Evolutionary conservation across 2,888 invertebrate genomes (phyloP), one percentile per base, ranked within the genome.

Genomic region (Trachelus stipa): DNA sequence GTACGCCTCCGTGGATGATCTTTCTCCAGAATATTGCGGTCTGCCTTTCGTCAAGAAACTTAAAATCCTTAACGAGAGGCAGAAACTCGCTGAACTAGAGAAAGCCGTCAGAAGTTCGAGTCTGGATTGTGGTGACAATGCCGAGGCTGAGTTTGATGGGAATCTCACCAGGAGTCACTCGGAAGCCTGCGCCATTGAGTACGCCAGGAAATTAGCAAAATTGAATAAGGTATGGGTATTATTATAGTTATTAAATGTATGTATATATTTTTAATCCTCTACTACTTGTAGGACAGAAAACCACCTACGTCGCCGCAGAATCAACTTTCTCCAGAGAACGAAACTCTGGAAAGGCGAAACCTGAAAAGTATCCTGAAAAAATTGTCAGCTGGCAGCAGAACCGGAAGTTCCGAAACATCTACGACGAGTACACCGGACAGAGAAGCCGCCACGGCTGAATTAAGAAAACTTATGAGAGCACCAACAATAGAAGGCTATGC

Each of bases 401-500:
- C 89, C 3, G 90, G 85, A 34, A 91, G 91, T 78, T 90, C 90
- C 11, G 91, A 91, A 75, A 87, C 77, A 73, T 87, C 91, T 35
- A 82, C 87, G 11, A 87, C 90, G 73, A 90, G 88, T 78, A 87
- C 87, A 40, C 87, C 90, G 34, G 90, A 90, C 69, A 86, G 87
- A 12, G 87, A 88, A 78, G 86, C 87, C 23, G 92, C 88, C 83
- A 94, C 92, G 9, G 92, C 93, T 80, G 95, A 96, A 88, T 92
- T 96, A 78, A 94, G 93, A 85, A 95, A 94, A 88, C 92, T 97
- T 81, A 95, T 96, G 92, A 93, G 95, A 88, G 97, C 97, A 37
- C 97, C 96, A 81, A 97, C 97, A 80, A 93, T 97, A 85, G 97
- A 97, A 93, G 97, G 97, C 80, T 97, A 97, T 92, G 97, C 96